Evolutionary conservation across 2,797 vertebrate genomes (phyloP), one percentile per base, ranked within the genome.

Genomic region (Diplodus puntazzo): DNA sequence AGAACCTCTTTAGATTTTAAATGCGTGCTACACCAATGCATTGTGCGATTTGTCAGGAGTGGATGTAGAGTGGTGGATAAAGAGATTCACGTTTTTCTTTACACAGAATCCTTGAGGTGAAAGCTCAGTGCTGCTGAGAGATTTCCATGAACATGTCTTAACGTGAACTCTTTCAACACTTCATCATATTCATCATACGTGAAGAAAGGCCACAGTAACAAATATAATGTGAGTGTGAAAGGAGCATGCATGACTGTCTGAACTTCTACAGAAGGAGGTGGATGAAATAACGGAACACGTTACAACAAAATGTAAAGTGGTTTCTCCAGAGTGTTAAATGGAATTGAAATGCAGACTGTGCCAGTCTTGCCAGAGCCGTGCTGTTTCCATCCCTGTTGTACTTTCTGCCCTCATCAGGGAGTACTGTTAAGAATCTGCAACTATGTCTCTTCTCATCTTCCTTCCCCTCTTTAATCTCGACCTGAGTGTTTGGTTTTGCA

Each of bases 401-500:
- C 72, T 82, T 74, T 69, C 71, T 43, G 60, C 61, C 64, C 62
- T 84, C 82, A 63, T 60, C 27, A 3, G 76, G 82, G 82, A 79
- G n/a, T 2, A 39, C 70, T 71, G 69, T 78, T 85, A 85, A 85
- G 71, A 87, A 90, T 87, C 83, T 88, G 67, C 78, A 77, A 42
- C 74, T 52, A n/a, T 64, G 70, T 80, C 80, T 75, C 73, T 73
- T 79, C 84, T 83, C 74, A 87, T 88, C 72, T 70, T 77, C 54
- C 34, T 73, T 39, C 60, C 45, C n/a, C 42, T 30, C 75, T 92
- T 89, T 92, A 89, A 92, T 92, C 82, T 87, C 42, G 4, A 84
- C 77, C 87, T 74, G 66, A 76, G 71, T 67, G 55, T 87, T 89
- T 86, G 81, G 71, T 80, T 83, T 80, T 67, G 71, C 72, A 54